phyloP scores from a whole-genome alignment of 2,888 invertebrate genomes.

The Sepiola atlantica region DNA sequence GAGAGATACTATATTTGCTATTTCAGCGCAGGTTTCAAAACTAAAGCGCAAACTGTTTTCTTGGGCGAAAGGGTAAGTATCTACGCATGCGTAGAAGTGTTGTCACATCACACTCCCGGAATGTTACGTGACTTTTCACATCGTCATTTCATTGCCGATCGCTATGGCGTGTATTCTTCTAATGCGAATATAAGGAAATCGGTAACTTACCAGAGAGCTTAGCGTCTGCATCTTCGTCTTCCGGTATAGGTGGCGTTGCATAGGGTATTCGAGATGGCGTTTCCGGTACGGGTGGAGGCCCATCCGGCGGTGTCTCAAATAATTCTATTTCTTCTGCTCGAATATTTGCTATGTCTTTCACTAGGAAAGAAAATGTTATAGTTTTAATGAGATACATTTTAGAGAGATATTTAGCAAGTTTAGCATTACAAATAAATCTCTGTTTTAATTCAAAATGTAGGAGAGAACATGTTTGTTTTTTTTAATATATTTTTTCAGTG shows the following conservation, averaged over 20 bases:
- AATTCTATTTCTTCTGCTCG: slow-evolving; percentile 65
- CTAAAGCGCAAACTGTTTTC: no score
- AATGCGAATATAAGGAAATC: neutral
- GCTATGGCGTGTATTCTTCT: neutral
- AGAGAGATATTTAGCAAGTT: neutral
- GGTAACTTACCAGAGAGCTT: slow-evolving; percentile 22
- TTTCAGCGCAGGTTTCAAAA: no score
- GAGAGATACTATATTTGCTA: no score
- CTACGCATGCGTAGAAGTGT: no score
- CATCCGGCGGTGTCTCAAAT: slow-evolving; percentile 58
- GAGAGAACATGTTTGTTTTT: neutral
- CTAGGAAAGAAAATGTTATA: slow-evolving; percentile 52
- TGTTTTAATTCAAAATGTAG: neutral
- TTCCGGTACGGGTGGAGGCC: slow-evolving; percentile 67
- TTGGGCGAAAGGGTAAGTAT: no score
- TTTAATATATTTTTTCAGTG: neutral
- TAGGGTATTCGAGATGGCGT: slow-evolving; percentile 65
- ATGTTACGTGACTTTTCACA: no score
- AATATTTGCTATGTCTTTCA: slow-evolving; percentile 59
- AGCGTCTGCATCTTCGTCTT: slow-evolving; percentile 61
- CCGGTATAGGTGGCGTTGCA: slow-evolving; percentile 64
- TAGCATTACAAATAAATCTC: neutral
- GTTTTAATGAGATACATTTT: neutral
- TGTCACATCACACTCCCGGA: no score
- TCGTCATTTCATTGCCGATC: no score